Evolutionary conservation across 2,113 vertebrate genomes (phyloP).

Genomic region (Mormoops blainvillei): DNA sequence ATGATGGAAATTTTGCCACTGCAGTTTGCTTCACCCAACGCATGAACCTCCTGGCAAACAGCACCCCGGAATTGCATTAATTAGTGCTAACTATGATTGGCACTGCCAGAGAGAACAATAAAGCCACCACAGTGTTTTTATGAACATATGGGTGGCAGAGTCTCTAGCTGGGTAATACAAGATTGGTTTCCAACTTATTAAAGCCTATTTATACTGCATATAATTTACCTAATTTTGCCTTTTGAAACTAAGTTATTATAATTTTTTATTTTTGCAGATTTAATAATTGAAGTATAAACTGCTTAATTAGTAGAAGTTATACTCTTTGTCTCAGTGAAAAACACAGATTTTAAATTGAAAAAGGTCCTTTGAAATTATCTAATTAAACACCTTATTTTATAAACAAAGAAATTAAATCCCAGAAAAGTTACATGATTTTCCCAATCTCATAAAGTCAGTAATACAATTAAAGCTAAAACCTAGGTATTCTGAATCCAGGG

Average conservation of each 20-base stretch:
- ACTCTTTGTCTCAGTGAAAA: neutral
- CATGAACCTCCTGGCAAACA: conserved; percentile 56
- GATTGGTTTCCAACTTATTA: conserved; percentile 48
- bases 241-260: conserved; percentile 22
- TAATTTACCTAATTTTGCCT: conserved; percentile 51
- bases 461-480: neutral
- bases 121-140: conserved; percentile 51
- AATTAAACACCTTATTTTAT: neutral
- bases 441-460: neutral
- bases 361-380: neutral
- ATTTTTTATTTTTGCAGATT: conserved; percentile 9
- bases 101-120: conserved; percentile 59
- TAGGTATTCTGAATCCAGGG: neutral
- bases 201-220: conserved; percentile 32
- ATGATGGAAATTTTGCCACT: conserved; percentile 57
- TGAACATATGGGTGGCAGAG: conserved; percentile 56
- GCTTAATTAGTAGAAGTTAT: neutral
- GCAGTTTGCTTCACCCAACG: conserved; percentile 42
- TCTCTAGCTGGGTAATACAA: conserved; percentile 21
- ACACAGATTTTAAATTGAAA: neutral
- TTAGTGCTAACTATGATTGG: conserved; percentile 71
- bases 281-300: neutral
- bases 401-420: neutral
- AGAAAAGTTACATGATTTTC: neutral
- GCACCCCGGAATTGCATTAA: conserved; percentile 66